Percentiles rank a stretch among this genome's conserved stretches.
Evolutionary conservation across 2,888 invertebrate genomes (phyloP).

Genomic region (Tenthredo amoena): DNA sequence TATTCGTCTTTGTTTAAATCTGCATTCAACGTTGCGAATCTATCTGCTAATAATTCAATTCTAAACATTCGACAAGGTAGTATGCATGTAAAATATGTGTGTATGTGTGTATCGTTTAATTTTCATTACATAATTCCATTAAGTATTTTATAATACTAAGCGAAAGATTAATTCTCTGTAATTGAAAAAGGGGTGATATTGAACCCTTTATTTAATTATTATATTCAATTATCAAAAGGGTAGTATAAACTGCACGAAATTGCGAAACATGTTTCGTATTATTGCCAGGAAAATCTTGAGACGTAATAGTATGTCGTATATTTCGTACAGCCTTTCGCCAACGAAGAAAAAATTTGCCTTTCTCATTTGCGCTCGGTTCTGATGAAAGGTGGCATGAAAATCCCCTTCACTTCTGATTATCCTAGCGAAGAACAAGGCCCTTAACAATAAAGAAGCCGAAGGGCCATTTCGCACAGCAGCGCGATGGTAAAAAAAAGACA

Average conservation of each 20-base stretch:
- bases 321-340: neutral
- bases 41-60: neutral
- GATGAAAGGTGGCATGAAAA: conserved; percentile 1
- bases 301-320: neutral
- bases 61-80: neutral
- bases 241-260: neutral
- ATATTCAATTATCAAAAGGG: neutral
- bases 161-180: neutral
- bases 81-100: neutral
- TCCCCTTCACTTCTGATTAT: conserved; percentile 28
- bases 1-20: neutral
- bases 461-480: neutral
- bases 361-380: conserved; percentile 15
- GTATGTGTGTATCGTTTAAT: neutral
- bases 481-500: neutral
- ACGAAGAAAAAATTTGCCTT: neutral
- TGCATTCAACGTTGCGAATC: neutral
- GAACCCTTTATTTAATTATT: neutral
- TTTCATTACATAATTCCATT: neutral
- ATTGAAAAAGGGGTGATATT: neutral
- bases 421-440: conserved; percentile 6
- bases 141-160: neutral
- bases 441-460: conserved; percentile 15
- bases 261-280: neutral
- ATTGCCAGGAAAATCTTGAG: neutral